A percentile compares a stretch with the other conserved stretches of the same genome.
phyloP scores from a whole-genome alignment of 1,140 invertebrate species.

The Nebria ingens region DNA sequence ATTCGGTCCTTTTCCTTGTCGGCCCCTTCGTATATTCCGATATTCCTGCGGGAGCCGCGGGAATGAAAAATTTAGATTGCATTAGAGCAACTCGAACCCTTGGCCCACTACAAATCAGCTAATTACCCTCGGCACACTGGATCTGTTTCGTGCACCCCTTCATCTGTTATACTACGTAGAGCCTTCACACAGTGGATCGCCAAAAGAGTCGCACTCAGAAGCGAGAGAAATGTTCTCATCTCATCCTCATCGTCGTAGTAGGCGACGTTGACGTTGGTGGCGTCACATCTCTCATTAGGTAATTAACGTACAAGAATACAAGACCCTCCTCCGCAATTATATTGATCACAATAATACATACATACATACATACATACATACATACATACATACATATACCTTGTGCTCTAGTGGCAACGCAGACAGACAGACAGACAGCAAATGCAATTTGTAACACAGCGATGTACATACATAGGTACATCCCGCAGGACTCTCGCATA shows the following conservation, averaged over 20 bases:
- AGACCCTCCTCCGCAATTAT: slow-evolving; percentile 3
- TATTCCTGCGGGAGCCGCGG: too few species aligned
- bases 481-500: too few species aligned
- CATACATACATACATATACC: too few species aligned
- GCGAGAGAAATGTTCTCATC: background rate
- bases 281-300: slow-evolving; percentile 9
- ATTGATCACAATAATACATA: slow-evolving; percentile 8
- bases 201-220: background rate
- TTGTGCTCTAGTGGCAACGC: too few species aligned
- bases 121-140: slow-evolving; percentile 28
- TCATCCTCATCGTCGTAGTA: background rate
- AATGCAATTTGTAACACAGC: too few species aligned
- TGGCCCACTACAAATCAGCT: slow-evolving; percentile 34
- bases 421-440: too few species aligned
- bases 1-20: too few species aligned
- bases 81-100: slow-evolving; percentile 31
- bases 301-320: slow-evolving; percentile 8
- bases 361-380: too few species aligned
- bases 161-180: background rate
- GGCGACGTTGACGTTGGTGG: too few species aligned
- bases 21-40: too few species aligned
- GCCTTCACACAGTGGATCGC: too few species aligned
- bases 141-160: background rate
- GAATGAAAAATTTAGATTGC: slow-evolving; percentile 36
- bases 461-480: too few species aligned